Percentiles rank a stretch among this genome's conserved stretches.
Conservation (phyloP, 2,797 vertebrate species). For the Tapirus indicus region DNA sequence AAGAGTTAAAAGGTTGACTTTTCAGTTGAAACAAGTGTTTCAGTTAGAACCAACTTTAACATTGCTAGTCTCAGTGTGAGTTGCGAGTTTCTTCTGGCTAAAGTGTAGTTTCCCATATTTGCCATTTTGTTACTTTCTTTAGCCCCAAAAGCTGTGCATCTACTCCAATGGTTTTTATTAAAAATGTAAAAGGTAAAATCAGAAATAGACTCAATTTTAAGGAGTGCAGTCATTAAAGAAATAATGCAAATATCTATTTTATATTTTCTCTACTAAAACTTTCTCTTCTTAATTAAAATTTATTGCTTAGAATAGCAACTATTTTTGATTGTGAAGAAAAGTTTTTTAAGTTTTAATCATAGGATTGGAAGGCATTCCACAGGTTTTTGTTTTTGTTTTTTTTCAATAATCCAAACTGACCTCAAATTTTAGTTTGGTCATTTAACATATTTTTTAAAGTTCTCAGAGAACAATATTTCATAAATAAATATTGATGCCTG, state of each 20-base stretch:
- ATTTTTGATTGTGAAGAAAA: background rate
- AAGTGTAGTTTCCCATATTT: background rate
- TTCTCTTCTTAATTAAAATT: background rate
- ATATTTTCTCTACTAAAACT: constrained; percentile 24
- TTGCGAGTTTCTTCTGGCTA: background rate
- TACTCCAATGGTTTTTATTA: background rate
- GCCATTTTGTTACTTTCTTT: background rate
- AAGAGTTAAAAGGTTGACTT: background rate
- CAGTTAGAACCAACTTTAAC: background rate
- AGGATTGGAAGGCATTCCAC: background rate
- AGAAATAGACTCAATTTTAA: constrained; percentile 29
- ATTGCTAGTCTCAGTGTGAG: background rate
- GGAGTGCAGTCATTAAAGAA: background rate
- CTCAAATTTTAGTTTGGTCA: background rate
- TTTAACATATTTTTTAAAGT: background rate
- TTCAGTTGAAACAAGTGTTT: background rate
- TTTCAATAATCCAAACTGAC: background rate
- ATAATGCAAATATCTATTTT: background rate
- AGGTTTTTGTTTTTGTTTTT: background rate
- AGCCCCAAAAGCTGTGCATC: background rate
- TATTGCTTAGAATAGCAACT: background rate
- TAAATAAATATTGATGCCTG: background rate
- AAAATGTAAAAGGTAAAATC: background rate
- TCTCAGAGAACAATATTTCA: background rate
- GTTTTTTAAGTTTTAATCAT: background rate